Percentiles rank a stretch among this genome's conserved stretches.
Evolutionary conservation across 2,888 invertebrate genomes (phyloP).

Genomic region (Nephrotoma guestfalica): DNA sequence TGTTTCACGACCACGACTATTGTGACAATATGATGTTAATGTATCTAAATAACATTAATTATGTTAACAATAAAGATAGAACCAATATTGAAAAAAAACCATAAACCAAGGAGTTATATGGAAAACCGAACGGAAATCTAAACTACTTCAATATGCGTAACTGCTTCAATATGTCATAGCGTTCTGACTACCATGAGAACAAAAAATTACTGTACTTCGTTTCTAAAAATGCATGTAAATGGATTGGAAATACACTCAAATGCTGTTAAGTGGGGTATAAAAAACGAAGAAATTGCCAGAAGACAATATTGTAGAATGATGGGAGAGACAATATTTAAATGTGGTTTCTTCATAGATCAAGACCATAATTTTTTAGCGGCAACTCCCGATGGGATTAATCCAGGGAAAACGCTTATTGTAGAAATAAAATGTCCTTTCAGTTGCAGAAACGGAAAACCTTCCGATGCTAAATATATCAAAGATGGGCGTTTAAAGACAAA

Average conservation of each 20-base stretch:
- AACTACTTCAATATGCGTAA: background rate
- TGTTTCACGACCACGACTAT: too few species aligned
- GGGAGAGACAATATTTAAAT: background rate
- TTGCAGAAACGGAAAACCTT: background rate
- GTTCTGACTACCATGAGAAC: background rate
- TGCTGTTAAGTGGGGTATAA: background rate
- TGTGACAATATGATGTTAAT: too few species aligned
- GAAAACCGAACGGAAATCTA: background rate
- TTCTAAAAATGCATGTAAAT: background rate
- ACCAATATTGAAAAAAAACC: background rate
- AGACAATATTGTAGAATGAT: background rate
- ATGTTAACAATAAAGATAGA: too few species aligned
- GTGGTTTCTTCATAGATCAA: background rate
- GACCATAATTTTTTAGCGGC: background rate
- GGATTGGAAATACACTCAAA: background rate
- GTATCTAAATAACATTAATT: too few species aligned
- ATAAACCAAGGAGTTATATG: background rate
- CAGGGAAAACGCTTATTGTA: background rate
- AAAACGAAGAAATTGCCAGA: background rate
- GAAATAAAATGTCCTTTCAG: background rate
- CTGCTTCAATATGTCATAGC: background rate
- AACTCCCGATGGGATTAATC: background rate
- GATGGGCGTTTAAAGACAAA: background rate
- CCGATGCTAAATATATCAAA: background rate
- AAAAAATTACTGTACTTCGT: background rate